phyloP scores from a whole-genome alignment of 1,140 invertebrate genomes.

The Cataglyphis hispanica region DNA sequence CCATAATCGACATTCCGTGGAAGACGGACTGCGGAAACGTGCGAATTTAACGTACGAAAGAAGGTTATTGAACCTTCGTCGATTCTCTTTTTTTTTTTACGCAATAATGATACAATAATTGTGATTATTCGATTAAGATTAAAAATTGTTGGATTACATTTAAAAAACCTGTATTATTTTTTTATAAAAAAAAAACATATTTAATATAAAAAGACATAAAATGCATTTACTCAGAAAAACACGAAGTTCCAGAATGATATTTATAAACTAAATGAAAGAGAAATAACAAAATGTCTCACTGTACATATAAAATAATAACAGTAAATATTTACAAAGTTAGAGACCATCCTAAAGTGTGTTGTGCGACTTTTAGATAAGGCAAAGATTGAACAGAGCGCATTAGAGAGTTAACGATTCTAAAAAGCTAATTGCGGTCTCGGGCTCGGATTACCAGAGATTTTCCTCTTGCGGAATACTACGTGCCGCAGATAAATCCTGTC shows the following conservation, averaged over 20 bases:
- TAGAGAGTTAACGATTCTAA: constrained; percentile 57
- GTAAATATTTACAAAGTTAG: neutral
- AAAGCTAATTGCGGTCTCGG: constrained; percentile 58
- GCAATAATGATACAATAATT: neutral
- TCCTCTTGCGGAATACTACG: constrained; percentile 52
- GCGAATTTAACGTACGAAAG: constrained; percentile 49
- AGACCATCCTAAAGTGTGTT: neutral
- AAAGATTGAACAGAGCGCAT: constrained; percentile 41
- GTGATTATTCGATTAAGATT: constrained; percentile 13
- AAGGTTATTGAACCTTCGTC: constrained; percentile 38
- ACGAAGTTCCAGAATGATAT: neutral
- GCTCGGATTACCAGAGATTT: constrained; percentile 52
- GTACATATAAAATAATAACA: neutral
- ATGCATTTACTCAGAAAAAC: neutral
- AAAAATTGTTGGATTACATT: neutral
- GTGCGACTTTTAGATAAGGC: neutral
- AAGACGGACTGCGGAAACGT: constrained; percentile 41
- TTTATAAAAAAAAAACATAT: too few species aligned
- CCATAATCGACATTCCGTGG: constrained; percentile 51
- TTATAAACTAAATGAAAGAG: neutral
- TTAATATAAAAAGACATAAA: neutral
- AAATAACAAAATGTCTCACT: too few species aligned
- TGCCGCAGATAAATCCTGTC: constrained; percentile 51
- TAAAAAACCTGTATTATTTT: too few species aligned
- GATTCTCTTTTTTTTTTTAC: neutral